A percentile compares a stretch with the other conserved stretches of the same genome.
Conservation (phyloP, 1,140 invertebrate genomes). For the Drosophila elegans region DNA sequence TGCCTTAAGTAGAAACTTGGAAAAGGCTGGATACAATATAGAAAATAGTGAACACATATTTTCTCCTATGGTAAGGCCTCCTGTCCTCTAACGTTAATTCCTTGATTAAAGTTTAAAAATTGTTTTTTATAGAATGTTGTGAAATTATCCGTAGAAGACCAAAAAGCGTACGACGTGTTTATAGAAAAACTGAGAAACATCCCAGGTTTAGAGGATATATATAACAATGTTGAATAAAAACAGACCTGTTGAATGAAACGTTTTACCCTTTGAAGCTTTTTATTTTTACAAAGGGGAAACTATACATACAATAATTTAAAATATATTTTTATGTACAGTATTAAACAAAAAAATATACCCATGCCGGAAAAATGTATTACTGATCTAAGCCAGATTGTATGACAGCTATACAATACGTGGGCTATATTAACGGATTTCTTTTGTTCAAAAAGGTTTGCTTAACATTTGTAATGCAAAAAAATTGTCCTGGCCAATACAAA, state of each 20-base stretch:
- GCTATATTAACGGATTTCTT: no score
- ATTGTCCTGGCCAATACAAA: no score
- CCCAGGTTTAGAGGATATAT: constrained; percentile 68
- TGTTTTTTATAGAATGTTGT: constrained; percentile 46
- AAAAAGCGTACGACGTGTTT: constrained; percentile 51
- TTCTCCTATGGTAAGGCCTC: constrained; percentile 47
- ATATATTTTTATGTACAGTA: no score
- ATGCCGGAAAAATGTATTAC: no score
- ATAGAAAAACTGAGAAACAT: constrained; percentile 54
- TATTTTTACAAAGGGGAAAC: neutral
- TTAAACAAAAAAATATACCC: no score
- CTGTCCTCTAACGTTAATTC: neutral
- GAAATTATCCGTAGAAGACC: constrained; percentile 45
- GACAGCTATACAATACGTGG: no score
- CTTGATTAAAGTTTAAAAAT: neutral
- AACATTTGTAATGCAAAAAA: no score
- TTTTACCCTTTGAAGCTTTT: no score
- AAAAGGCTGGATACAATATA: constrained; percentile 47
- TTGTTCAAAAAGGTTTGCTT: no score
- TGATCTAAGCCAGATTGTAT: no score
- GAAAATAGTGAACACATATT: constrained; percentile 64
- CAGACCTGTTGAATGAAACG: neutral
- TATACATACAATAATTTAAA: no score
- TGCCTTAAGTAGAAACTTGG: constrained; percentile 36
- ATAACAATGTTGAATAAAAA: constrained; percentile 64